A percentile compares a stretch with the other conserved stretches of the same genome.
Conservation (phyloP, 2,888 invertebrate species). For the Escarpia spicata region DNA sequence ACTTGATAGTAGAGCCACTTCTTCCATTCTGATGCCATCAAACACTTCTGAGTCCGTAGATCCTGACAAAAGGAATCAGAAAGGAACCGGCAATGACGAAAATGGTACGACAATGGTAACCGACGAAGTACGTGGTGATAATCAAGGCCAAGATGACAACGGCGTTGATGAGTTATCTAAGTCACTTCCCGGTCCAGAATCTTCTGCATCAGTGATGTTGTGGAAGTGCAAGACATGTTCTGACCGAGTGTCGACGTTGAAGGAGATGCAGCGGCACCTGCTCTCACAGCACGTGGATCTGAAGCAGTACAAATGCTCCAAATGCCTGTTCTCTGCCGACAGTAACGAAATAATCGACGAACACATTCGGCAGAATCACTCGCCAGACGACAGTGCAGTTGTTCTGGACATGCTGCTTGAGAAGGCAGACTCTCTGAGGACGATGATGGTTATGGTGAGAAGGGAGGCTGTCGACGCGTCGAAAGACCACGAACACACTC, state of each 20-base stretch:
- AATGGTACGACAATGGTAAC: background rate
- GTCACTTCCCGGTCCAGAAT: background rate
- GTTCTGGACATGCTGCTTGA: background rate
- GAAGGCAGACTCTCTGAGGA: background rate
- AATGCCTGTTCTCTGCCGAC: background rate
- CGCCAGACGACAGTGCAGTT: background rate
- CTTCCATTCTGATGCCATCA: no score
- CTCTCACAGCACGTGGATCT: background rate
- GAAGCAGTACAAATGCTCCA: background rate
- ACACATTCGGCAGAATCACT: background rate
- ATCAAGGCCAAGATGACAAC: background rate
- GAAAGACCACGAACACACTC: background rate
- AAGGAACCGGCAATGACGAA: background rate
- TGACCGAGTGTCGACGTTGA: background rate
- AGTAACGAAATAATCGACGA: background rate
- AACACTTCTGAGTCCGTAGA: no score
- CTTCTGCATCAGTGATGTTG: background rate
- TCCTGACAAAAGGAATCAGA: background rate
- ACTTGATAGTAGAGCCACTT: no score
- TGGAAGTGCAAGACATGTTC: background rate
- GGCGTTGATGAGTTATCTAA: background rate
- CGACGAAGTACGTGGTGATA: background rate
- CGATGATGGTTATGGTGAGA: background rate
- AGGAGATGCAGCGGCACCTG: background rate
- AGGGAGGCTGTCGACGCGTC: background rate